Evolutionary conservation across 2,113 vertebrate genomes (phyloP), one percentile per base, ranked within the genome.

Genomic region (Calidris pygmaea): DNA sequence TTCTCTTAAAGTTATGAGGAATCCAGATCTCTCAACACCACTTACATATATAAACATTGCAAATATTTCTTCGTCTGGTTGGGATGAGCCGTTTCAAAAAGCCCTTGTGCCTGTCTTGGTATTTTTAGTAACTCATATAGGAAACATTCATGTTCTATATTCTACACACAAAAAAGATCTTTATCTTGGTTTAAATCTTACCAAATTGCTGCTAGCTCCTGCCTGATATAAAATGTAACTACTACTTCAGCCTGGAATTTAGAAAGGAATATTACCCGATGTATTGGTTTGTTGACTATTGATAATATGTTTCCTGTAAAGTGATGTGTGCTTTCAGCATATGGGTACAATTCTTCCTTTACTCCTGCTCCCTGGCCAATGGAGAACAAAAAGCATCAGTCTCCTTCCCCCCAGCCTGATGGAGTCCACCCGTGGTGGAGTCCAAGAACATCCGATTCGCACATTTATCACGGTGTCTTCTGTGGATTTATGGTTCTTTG

Each of bases 41-140:
- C 65, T 95, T 78, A 87, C 76, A 80, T 41, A 41, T 66, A 89
- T 81, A 97, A 97, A 94, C 73, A 84, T 67, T 84, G 76, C 60
- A 97, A 87, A 72, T 87, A 96, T 95, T 97, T 82, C 94, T 96
- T 93, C 74, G 73, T 78, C 19, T 82, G n/a, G 27, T 63, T 83
- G 55, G 37, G 75, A 78, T 47, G 62, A 91, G 32, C 24, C 27
- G 94, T 96, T 94, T 60, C 11, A 74, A 74, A 95, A 66, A 91
- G 76, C 21, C 13, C 45, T 88, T 83, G 93, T 96, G 85, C 72
- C 74, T 85, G n/a, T 45, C 67, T 75, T 78, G 62, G 56, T 34
- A 56, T 63, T 95, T 98, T 96, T 93, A 87, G 79, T 55, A 90
- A 65, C 43, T 84, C 27, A 59, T 83, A 76, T 60, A 95, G 90